phyloP scores from a whole-genome alignment of 2,113 vertebrate species.

The Bubo bubo region DNA sequence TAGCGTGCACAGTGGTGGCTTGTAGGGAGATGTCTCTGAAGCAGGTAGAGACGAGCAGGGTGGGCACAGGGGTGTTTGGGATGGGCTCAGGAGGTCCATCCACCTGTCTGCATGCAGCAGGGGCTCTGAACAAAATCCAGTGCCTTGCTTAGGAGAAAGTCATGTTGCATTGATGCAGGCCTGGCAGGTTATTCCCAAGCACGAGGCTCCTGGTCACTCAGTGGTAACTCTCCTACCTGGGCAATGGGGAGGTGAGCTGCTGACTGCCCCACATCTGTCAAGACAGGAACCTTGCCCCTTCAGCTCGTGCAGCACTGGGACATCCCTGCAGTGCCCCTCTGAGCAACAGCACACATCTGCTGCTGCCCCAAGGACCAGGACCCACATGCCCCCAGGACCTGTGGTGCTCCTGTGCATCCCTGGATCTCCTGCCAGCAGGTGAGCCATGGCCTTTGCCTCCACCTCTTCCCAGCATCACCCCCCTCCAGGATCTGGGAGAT shows the following conservation, averaged over 20 bases:
- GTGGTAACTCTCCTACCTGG: neutral
- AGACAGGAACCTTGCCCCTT: neutral
- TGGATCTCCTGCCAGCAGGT: neutral
- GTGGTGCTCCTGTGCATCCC: neutral
- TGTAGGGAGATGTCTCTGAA: neutral
- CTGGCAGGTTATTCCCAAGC: neutral
- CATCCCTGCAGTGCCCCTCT: neutral
- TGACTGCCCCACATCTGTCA: neutral
- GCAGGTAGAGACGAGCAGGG: neutral
- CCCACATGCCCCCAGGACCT: accelerated
- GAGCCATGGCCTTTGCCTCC: neutral
- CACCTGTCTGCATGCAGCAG: neutral
- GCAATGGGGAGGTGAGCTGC: neutral
- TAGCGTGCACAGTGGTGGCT: accelerated
- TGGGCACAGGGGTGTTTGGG: neutral
- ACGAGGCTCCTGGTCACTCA: neutral
- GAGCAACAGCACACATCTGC: neutral
- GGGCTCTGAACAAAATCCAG: neutral
- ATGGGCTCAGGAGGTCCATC: neutral
- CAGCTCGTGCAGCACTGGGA: neutral
- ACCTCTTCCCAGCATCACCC: neutral
- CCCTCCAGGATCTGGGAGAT: neutral
- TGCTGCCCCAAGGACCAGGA: neutral
- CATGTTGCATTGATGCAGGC: neutral
- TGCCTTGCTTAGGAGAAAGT: neutral